phyloP scores from a whole-genome alignment of 2,888 invertebrate genomes.

The Meiosimyza decipiens region DNA sequence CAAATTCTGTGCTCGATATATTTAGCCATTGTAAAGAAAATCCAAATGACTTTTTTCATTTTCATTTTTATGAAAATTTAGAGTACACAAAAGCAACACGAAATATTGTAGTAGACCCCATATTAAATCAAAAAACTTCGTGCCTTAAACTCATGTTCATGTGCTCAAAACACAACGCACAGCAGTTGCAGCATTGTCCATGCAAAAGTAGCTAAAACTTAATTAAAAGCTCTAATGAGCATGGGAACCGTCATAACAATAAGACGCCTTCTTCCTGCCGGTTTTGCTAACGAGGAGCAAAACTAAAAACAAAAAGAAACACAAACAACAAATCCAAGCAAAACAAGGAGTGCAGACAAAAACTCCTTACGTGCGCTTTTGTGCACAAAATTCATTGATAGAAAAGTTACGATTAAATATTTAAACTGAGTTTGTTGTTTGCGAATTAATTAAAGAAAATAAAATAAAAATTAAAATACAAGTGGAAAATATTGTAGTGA shows the following conservation, averaged over 20 bases:
- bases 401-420: conserved; percentile 6
- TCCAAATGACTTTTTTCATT: too few species aligned
- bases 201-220: not conserved
- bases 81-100: too few species aligned
- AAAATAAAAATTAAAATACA: not conserved
- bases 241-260: conserved; percentile 4
- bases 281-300: too few species aligned
- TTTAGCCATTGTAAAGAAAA: too few species aligned
- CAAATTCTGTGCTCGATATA: too few species aligned
- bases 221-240: conserved; percentile 17
- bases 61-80: too few species aligned
- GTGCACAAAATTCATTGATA: too few species aligned
- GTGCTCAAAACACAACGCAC: not conserved
- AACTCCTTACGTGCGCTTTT: too few species aligned
- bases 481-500: not conserved
- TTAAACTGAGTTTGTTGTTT: conserved; percentile 11
- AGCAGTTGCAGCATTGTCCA: not conserved
- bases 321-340: not conserved
- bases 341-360: not conserved
- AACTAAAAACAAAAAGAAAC: too few species aligned
- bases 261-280: not conserved
- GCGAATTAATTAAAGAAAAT: conserved; percentile 21
- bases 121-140: too few species aligned
- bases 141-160: too few species aligned
- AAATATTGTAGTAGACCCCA: too few species aligned